phyloP scores from a whole-genome alignment of 1,140 invertebrate genomes.

The Leptoteleia sp. region DNA sequence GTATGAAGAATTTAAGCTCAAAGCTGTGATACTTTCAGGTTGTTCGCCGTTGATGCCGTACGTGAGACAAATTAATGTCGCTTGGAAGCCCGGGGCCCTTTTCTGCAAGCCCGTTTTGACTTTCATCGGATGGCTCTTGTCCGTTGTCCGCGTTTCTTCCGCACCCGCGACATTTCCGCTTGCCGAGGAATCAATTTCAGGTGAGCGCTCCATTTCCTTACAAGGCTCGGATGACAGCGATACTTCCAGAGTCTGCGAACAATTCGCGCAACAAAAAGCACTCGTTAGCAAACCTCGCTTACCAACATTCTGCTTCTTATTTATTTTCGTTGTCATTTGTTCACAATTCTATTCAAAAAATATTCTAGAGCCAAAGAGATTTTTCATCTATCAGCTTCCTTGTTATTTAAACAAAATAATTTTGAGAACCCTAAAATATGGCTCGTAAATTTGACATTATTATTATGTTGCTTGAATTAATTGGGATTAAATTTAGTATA shows the following conservation, averaged over 20 bases:
- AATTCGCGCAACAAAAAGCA: not conserved
- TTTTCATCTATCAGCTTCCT: no score
- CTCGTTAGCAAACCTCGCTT: conserved; percentile 8
- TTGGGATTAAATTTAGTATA: no score
- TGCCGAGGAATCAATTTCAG: conserved; percentile 88
- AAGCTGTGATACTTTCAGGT: conserved; percentile 91
- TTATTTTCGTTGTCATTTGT: no score
- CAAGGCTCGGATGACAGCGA: conserved; percentile 91
- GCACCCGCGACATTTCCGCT: conserved; percentile 82
- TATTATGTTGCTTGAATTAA: no score
- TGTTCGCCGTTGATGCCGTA: conserved; percentile 89
- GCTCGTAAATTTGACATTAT: no score
- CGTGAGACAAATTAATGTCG: conserved; percentile 95
- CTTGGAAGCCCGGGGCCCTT: conserved; percentile 95
- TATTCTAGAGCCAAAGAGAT: no score
- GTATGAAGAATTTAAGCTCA: conserved; percentile 97
- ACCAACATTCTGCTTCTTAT: no score
- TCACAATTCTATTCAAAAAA: no score
- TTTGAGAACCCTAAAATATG: no score
- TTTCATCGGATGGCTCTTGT: conserved; percentile 83
- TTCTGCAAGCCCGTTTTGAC: conserved; percentile 89
- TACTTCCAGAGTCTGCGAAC: conserved; percentile 90
- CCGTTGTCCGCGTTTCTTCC: conserved; percentile 79
- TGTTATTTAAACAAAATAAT: no score
- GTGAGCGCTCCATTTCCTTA: conserved; percentile 89